Evolutionary conservation across 2,888 invertebrate species (phyloP), one percentile per base, ranked within the genome.

Genomic region (Nebria salina): DNA sequence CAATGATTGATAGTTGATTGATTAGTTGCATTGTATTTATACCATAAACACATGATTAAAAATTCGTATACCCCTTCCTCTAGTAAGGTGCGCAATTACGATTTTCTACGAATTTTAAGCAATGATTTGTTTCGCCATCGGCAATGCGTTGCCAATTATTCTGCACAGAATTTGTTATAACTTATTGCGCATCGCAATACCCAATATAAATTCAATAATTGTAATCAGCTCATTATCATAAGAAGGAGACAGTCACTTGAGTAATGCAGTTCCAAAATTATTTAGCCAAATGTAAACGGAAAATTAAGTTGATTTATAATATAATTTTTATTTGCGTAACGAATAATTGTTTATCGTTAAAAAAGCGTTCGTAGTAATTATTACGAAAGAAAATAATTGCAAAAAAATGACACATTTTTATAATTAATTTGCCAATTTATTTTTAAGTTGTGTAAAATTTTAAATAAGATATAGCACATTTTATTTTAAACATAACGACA

Each of bases 81-180:
- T 13, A 9, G 25, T 26, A 70, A 11, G 34, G 66, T 70, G 8
- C 34, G 70, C 70, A 70, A 26, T 70, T 25, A 70, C 34, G 26
- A 26, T 70, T 70, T 26, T 70, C 70, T 13, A 70, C 25, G 70
- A 70, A 70, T 70, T 70, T 70, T 70, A 70, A 70, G 70, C 54
- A 54, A 54, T 70, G 70, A 26, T 25, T 70, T 70, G 15, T 70
- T 70, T 20, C 70, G 34, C 13, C 70, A 70, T 70, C 11, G 4
- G 54, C 54, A 70, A 5, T 70, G 34, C 34, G 26, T 70, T 70
- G 70, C 70, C 70, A 70, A 26, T 70, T 70, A 11, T 70, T 70
- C 70, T 20, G 0, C 70, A 70, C 54, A 54, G 54, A 11, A 54
- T 54, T 54, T 54, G 6, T 54, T 54, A 54, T 54, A 54, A 11